Conservation (phyloP, 1,140 invertebrate species). For the Lethocerus indicus region DNA sequence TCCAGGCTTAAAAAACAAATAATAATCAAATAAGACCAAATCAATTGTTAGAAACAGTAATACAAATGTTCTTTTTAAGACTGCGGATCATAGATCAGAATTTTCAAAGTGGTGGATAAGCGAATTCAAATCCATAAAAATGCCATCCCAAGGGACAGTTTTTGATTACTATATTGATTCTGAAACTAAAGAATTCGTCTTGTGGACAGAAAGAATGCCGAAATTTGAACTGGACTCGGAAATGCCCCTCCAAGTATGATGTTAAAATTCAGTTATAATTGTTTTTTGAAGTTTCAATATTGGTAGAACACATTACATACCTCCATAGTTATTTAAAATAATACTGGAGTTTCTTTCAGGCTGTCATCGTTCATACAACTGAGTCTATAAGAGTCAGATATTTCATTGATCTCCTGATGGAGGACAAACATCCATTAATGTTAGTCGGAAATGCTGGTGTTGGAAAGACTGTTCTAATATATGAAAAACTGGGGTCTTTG, state of each 20-base stretch:
- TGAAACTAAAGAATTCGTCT: slow-evolving; percentile 75
- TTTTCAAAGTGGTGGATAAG: slow-evolving; percentile 96
- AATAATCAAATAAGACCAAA: too few relatives aligned
- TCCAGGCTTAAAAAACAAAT: too few relatives aligned
- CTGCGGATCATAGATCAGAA: slow-evolving; percentile 55
- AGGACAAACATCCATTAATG: slow-evolving; percentile 79
- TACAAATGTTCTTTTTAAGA: slow-evolving; percentile 25
- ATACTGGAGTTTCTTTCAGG: too few relatives aligned
- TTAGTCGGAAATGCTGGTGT: slow-evolving; percentile 80
- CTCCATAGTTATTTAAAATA: too few relatives aligned
- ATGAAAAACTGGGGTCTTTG: slow-evolving; percentile 64
- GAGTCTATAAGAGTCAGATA: slow-evolving; percentile 81
- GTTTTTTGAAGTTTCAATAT: too few relatives aligned
- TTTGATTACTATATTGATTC: slow-evolving; percentile 90
- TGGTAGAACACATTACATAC: too few relatives aligned
- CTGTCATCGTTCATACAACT: slow-evolving; percentile 79
- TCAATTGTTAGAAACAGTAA: too few relatives aligned
- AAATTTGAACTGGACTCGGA: slow-evolving; percentile 87
- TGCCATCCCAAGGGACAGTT: slow-evolving; percentile 76
- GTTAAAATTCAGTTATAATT: neutral
- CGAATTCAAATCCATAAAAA: slow-evolving; percentile 91
- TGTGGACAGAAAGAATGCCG: slow-evolving; percentile 75
- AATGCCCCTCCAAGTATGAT: slow-evolving; percentile 65
- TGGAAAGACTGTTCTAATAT: slow-evolving; percentile 77
- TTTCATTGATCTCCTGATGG: slow-evolving; percentile 81